Evolutionary conservation across 2,888 invertebrate species (phyloP), one percentile per base, ranked within the genome.

Genomic region (Copidosoma aretas): DNA sequence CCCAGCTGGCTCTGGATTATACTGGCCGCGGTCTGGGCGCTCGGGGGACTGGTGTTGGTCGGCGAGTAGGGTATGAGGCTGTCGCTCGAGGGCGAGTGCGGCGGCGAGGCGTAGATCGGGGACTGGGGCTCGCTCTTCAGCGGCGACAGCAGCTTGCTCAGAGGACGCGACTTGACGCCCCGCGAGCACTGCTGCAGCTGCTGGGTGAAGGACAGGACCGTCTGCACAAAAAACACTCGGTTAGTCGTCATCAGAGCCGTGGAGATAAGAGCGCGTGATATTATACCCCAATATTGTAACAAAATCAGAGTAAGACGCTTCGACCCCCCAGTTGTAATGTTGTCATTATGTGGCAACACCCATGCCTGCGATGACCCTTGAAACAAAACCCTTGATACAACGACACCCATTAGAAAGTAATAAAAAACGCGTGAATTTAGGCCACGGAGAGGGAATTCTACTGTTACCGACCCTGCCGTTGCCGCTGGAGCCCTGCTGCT

Each of bases 121-220:
- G 89, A 88, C 82, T 89, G 89, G 0, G 90, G 90, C 77, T 90
- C 90, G 77, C 89, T 89, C 75, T 90, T 88, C 65, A 88, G 78
- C 14, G 88, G 88, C 51, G 87, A 88, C 68, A 88, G 77, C 58
- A 90, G 82, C 77, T 89, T 88, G 74, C 89, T 88, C 52, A 89
- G 83, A 0, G 92, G 89, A 51, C 92, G 86, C 68, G 87, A 68
- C 76, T 90, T 89, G 15, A 88, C 84, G 79, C 89, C 89, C 70
- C 93, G 86, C 0, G 93, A 91, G 81, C 93, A 92, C 73, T 93
- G 91, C 74, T 96, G 95, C 63, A 97, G 87, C 86, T 96, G 95
- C 84, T 96, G 95, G 2, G 95, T 95, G 84, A 96, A 97, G 60
- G 95, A 94, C 79, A 96, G 87, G 17, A 92, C 92, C 71, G 90